phyloP scores from a whole-genome alignment of 2,797 vertebrate species.

The Microchirus variegatus region DNA sequence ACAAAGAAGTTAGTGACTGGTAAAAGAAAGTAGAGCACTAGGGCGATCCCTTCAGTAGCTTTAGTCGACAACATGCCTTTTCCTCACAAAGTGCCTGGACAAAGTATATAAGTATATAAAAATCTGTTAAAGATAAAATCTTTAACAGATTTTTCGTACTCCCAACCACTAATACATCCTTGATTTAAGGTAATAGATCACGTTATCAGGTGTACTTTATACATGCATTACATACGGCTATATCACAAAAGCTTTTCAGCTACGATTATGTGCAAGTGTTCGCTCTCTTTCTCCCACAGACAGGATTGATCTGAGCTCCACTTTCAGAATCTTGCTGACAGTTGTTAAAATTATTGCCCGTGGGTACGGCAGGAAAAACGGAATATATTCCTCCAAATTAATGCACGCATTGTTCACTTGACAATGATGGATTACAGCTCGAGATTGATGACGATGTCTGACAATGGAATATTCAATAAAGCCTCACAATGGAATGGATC shows the following conservation, averaged over 20 bases:
- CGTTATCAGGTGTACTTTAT: no score
- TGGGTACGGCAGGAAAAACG: constrained; percentile 17
- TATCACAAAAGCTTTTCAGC: constrained; percentile 9
- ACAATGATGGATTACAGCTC: constrained; percentile 58
- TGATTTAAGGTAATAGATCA: no score
- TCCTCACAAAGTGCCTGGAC: no score
- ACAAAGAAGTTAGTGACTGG: not conserved
- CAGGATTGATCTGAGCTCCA: constrained; percentile 46
- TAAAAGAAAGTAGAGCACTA: not conserved
- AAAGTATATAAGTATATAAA: no score
- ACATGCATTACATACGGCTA: not conserved
- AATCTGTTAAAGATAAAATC: no score
- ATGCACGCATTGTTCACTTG: constrained; percentile 50
- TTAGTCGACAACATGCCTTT: no score
- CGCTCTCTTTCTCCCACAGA: constrained; percentile 2
- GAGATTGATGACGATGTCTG: constrained; percentile 51
- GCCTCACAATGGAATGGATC: constrained; percentile 27
- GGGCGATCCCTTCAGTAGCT: not conserved
- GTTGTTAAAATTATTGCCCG: constrained; percentile 58
- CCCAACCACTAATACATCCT: no score
- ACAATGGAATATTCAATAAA: constrained; percentile 54
- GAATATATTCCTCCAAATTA: constrained; percentile 51
- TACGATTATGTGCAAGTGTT: not conserved
- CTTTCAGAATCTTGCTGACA: constrained; percentile 57
- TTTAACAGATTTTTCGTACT: no score